Base-by-base conservation (phyloP, 2,113 vertebrate genomes). In the Lontra canadensis region DNA sequence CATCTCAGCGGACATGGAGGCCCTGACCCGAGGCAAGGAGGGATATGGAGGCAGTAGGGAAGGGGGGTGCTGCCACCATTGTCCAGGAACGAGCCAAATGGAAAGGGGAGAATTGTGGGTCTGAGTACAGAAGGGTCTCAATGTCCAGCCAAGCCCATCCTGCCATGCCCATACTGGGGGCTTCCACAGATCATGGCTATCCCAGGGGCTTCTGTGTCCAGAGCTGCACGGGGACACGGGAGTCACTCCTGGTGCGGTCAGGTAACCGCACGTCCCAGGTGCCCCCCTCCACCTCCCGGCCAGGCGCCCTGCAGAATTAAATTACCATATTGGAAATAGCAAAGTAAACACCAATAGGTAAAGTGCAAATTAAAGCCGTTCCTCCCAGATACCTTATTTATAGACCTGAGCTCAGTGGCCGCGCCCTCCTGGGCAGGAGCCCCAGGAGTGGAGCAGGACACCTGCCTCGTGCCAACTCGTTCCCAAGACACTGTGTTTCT, bases 261-360 rank as follows among this genome's bases (percentile, higher is more conserved):
- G 97, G 97, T 97, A 90, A 97, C 95, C 94, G 17, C 97, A 96
- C 0, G 6, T 23, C 94, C 94, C 59, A 90, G 90, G 92, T 94
- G 55, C 42, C 85, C 85, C 25, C 49, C 69, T 44, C 69, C 69
- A 2, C 12, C 31, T 67, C 89, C 59, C n/a, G 71, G 83, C 74
- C 96, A 79, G 97, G 91, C 83, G 84, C 95, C 96, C 97, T 93
- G 81, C 91, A 96, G 94, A 82, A 98, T 97, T 84, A 98, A 98
- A 98, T 98, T 76, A 93, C 97, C 97, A 83, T 97, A 98, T 98
- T 98, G 97, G 97, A 98, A 98, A 98, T 98, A 98, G 97, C 90
- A 98, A 97, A 98, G 97, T 97, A 98, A 98, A 98, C 97, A 98
- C 79, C 97, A 98, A 98, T 98, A 98, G 97, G 97, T 97, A 98